These are phyloP conservation scores for Halcyon smyrnensis DNA, from an alignment of 2,797 vertebrate genomes.

Conservation along the genomic window DNA sequence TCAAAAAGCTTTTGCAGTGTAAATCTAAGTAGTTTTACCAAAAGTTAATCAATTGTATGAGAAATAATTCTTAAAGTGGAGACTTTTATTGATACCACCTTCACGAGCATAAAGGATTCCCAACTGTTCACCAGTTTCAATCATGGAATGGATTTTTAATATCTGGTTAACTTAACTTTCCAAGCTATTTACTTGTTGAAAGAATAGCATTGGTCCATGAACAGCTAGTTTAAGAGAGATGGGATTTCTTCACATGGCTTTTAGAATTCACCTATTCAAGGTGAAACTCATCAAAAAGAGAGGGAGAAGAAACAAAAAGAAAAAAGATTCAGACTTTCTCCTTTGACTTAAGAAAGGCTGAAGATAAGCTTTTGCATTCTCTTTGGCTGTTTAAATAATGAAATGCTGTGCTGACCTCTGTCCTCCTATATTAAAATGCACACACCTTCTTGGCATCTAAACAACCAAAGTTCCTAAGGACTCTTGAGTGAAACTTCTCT, in stretches of 20 bases:
- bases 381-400: neutral
- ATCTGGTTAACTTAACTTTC: neutral
- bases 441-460: neutral
- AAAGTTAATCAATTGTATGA: neutral
- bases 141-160: neutral
- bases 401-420: neutral
- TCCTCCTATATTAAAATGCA: neutral
- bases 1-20: neutral
- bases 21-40: neutral
- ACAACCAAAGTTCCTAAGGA: neutral
- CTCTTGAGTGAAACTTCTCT: neutral
- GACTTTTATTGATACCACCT: neutral
- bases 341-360: neutral
- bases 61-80: neutral
- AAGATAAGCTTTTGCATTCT: neutral
- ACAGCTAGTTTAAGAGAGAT: neutral
- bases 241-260: neutral
- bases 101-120: neutral
- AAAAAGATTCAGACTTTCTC: neutral
- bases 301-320: neutral
- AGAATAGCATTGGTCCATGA: neutral
- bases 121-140: neutral
- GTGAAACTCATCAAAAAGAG: neutral
- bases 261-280: neutral
- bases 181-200: neutral